phyloP scores from a whole-genome alignment of 2,797 vertebrate genomes.

The Rhinatrema bivittatum region DNA sequence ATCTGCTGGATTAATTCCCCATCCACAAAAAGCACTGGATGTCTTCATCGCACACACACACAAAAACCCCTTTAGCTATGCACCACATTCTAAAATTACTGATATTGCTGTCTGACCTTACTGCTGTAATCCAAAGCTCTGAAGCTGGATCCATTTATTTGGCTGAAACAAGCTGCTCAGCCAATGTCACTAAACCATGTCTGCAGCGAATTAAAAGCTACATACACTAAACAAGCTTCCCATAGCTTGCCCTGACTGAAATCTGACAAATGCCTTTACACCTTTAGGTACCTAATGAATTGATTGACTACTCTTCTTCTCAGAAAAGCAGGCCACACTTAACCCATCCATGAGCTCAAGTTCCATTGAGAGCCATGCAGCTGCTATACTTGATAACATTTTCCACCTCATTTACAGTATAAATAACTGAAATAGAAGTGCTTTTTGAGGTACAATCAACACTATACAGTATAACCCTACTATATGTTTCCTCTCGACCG shows the following conservation, averaged over 20 bases:
- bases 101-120: slow-evolving; percentile 17
- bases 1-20: slow-evolving; percentile 4
- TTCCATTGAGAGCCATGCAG: too few relatives aligned
- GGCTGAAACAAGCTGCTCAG: slow-evolving; percentile 22
- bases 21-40: background rate
- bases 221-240: slow-evolving; percentile 9
- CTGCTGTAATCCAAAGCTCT: slow-evolving; percentile 26
- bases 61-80: background rate
- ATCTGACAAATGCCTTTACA: slow-evolving; percentile 25
- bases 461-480: too few relatives aligned
- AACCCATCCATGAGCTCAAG: slow-evolving; percentile 8
- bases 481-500: too few relatives aligned
- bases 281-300: slow-evolving; percentile 14
- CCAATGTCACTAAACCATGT: slow-evolving; percentile 25
- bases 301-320: slow-evolving; percentile 2
- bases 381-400: too few relatives aligned
- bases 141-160: slow-evolving; percentile 26
- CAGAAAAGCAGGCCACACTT: background rate
- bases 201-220: slow-evolving; percentile 39
- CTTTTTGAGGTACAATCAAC: too few relatives aligned
- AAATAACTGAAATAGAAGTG: too few relatives aligned
- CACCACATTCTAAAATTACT: slow-evolving; percentile 28
- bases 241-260: slow-evolving; percentile 10
- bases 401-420: too few relatives aligned
- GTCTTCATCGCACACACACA: slow-evolving; percentile 1